Percentiles rank a stretch among this genome's conserved stretches.
Conservation (phyloP, 2,113 vertebrate genomes). For the Zeus faber region DNA sequence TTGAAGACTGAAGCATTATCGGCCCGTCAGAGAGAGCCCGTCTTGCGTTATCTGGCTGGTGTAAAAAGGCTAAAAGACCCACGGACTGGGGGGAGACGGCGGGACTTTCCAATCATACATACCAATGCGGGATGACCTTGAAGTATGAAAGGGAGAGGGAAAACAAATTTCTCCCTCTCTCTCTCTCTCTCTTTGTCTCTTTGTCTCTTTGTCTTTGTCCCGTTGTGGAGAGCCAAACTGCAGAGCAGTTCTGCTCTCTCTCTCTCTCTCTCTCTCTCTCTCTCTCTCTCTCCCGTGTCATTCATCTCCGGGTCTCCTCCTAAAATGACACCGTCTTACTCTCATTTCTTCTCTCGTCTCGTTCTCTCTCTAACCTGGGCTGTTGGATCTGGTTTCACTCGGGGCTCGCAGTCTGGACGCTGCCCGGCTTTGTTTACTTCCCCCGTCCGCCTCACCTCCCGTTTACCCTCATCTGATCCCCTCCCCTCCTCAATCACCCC, state of each 20-base stretch:
- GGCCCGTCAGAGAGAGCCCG: slow-evolving; percentile 33
- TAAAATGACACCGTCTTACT: slow-evolving; percentile 37
- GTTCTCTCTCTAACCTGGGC: slow-evolving; percentile 44
- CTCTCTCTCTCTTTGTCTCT: background rate
- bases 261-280: background rate
- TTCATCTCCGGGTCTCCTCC: slow-evolving; percentile 1
- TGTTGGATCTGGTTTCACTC: slow-evolving; percentile 63
- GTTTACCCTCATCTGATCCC: slow-evolving; percentile 41
- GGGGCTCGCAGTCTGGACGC: slow-evolving; percentile 42
- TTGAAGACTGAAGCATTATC: slow-evolving; percentile 61
- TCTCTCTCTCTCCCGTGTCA: background rate
- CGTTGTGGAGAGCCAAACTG: background rate
- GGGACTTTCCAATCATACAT: slow-evolving; percentile 51
- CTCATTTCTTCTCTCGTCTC: slow-evolving; percentile 24
- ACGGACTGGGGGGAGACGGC: slow-evolving; percentile 30
- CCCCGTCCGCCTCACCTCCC: slow-evolving; percentile 57
- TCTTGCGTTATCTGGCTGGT: slow-evolving; percentile 33
- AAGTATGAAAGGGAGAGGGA: slow-evolving; percentile 43
- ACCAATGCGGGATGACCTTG: slow-evolving; percentile 49
- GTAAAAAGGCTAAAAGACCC: slow-evolving; percentile 40
- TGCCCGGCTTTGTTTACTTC: slow-evolving; percentile 56
- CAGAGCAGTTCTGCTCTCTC: background rate
- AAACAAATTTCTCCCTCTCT: slow-evolving; percentile 6
- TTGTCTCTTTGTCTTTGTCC: background rate
- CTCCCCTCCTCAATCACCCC: too few species aligned